A percentile compares a stretch with the other conserved stretches of the same genome.
Evolutionary conservation across 2,113 vertebrate genomes (phyloP).

Genomic region (Coreoperca whiteheadi): DNA sequence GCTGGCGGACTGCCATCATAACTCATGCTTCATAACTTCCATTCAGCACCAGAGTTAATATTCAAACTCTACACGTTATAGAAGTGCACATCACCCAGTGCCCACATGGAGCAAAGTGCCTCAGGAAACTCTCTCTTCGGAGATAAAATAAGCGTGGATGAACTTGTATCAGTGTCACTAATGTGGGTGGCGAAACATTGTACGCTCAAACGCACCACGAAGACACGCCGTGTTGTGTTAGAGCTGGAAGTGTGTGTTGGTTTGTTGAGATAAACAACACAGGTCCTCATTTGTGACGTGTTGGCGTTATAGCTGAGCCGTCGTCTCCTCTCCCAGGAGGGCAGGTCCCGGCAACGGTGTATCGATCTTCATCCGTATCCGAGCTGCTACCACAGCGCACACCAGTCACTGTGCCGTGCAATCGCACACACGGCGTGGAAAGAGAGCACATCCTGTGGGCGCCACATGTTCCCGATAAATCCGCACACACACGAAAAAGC

Average conservation of each 20-base stretch:
- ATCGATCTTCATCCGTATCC: slow-evolving; percentile 40
- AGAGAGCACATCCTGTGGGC: slow-evolving; percentile 30
- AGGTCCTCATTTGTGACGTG: slow-evolving; percentile 52
- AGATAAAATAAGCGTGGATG: slow-evolving; percentile 26
- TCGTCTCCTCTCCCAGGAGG: slow-evolving; percentile 39
- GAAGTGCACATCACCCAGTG: slow-evolving; percentile 6
- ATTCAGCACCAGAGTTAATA: slow-evolving; percentile 58
- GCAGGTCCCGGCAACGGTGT: slow-evolving; percentile 48
- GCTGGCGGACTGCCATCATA: slow-evolving; percentile 53
- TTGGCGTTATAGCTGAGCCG: slow-evolving; percentile 18
- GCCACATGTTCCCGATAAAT: slow-evolving; percentile 56
- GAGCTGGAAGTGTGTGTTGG: slow-evolving; percentile 49
- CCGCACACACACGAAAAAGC: slow-evolving; percentile 57
- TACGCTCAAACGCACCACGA: slow-evolving; percentile 47
- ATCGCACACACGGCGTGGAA: slow-evolving; percentile 43
- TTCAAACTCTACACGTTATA: slow-evolving; percentile 23
- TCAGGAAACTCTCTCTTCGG: background rate
- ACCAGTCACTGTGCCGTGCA: slow-evolving; percentile 22
- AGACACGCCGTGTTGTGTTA: slow-evolving; percentile 47
- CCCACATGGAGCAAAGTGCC: slow-evolving; percentile 27
- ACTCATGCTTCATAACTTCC: slow-evolving; percentile 50
- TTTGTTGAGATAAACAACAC: no score
- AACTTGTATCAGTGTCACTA: slow-evolving; percentile 74
- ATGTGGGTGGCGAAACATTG: slow-evolving; percentile 46
- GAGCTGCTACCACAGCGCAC: slow-evolving; percentile 23